These are phyloP conservation scores for Myotis myotis DNA, from an alignment of 2,797 vertebrate species.

Conservation along the genomic window DNA sequence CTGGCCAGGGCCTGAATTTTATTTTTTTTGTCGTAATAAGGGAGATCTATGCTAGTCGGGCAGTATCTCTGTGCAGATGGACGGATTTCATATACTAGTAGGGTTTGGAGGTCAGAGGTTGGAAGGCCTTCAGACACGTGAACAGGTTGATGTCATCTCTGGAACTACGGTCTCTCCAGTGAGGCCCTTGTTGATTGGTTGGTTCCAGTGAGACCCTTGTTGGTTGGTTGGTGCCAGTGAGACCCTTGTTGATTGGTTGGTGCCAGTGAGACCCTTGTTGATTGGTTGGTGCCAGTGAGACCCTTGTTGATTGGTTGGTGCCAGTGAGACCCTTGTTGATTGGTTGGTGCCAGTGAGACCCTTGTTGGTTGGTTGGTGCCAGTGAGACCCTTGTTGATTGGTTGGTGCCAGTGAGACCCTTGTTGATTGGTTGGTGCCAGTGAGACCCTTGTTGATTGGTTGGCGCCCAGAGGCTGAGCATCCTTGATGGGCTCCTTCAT, in stretches of 20 bases:
- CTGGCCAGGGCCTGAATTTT: not conserved
- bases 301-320: too few species aligned
- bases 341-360: constrained; percentile 22
- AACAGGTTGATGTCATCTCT: not conserved
- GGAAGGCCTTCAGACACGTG: not conserved
- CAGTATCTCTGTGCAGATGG: not conserved
- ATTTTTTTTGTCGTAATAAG: not conserved
- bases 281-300: not conserved
- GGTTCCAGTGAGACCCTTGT: too few species aligned
- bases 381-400: too few species aligned
- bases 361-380: not conserved
- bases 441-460: not conserved
- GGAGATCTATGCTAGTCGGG: not conserved
- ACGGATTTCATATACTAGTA: not conserved
- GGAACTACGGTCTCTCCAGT: not conserved
- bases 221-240: too few species aligned
- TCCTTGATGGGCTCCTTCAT: not conserved
- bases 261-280: too few species aligned
- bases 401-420: too few species aligned
- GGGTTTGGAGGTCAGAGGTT: not conserved
- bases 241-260: not conserved
- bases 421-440: not conserved
- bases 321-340: too few species aligned
- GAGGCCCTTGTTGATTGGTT: not conserved
- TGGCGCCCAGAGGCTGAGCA: not conserved